Evolutionary conservation across 2,888 invertebrate species (phyloP).

Genomic region (Patella pellucida): DNA sequence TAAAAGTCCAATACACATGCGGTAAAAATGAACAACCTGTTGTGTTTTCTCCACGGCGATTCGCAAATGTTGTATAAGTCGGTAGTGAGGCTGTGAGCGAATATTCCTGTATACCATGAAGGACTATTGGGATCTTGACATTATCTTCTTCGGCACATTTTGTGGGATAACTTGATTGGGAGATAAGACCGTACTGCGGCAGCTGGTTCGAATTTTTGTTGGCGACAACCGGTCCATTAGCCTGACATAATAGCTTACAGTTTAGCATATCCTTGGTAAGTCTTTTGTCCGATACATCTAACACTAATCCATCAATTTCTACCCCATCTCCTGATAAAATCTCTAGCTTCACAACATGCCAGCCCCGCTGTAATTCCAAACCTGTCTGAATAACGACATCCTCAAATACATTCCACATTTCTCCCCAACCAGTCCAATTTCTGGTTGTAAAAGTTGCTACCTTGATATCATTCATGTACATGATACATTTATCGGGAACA

Average conservation of each 20-base stretch:
- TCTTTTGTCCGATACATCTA: slow-evolving; percentile 33
- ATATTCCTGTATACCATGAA: slow-evolving; percentile 40
- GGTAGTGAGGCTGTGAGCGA: slow-evolving; percentile 48
- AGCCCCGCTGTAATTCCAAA: not conserved
- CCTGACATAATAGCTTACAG: slow-evolving; percentile 43
- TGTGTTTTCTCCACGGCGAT: slow-evolving; percentile 42
- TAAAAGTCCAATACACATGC: slow-evolving; percentile 44
- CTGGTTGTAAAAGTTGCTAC: not conserved
- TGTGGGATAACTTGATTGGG: slow-evolving; percentile 42
- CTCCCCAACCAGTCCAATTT: not conserved
- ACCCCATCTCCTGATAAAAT: slow-evolving; percentile 38
- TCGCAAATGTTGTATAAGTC: slow-evolving; percentile 44
- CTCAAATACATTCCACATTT: not conserved
- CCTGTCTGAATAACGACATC: not conserved
- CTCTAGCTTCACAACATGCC: slow-evolving; percentile 14
- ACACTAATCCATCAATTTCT: slow-evolving; percentile 44
- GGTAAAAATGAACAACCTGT: slow-evolving; percentile 47
- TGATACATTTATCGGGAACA: slow-evolving; percentile 10
- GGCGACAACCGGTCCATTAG: slow-evolving; percentile 1
- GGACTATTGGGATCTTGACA: slow-evolving; percentile 49
- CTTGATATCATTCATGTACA: slow-evolving; percentile 15
- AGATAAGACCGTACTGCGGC: slow-evolving; percentile 21
- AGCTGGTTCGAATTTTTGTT: not conserved
- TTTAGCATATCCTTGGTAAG: slow-evolving; percentile 35
- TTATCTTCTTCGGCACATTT: slow-evolving; percentile 55